Conservation (phyloP, 1,140 invertebrate species). For the Caenorhabditis latens region DNA sequence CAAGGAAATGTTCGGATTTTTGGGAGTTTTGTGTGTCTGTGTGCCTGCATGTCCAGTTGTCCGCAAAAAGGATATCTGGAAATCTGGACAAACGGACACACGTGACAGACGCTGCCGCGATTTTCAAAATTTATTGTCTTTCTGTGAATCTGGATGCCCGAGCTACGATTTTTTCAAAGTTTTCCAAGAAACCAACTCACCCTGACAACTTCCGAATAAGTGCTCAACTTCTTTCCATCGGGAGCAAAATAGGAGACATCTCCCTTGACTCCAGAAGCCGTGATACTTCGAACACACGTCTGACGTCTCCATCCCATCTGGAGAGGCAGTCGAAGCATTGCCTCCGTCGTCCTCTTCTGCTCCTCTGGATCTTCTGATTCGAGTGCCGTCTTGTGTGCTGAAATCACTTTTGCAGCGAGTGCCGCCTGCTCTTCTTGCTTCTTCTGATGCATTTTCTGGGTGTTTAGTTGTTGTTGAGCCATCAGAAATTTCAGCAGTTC, state of each 20-base stretch:
- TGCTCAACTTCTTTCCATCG: conserved; percentile 58
- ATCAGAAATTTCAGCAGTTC: background rate
- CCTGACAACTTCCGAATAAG: conserved; percentile 58
- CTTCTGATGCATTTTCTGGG: conserved; percentile 11
- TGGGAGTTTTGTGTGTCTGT: no score
- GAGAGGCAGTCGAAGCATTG: conserved; percentile 44
- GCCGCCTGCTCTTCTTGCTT: conserved; percentile 3
- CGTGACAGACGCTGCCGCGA: no score
- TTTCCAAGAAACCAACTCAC: no score
- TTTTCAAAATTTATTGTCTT: no score
- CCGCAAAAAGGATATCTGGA: no score
- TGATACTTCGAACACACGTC: conserved; percentile 34
- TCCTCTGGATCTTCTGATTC: conserved; percentile 16
- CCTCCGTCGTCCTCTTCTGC: conserved; percentile 2
- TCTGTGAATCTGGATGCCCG: no score
- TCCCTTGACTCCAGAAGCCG: conserved; percentile 52
- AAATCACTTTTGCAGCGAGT: background rate
- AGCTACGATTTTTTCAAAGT: no score
- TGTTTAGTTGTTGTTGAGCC: background rate
- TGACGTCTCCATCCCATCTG: conserved; percentile 58
- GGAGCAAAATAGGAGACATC: conserved; percentile 59
- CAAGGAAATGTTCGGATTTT: no score
- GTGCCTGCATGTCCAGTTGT: no score
- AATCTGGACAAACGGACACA: no score
- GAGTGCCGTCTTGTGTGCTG: conserved; percentile 1